Evolutionary conservation across 2,888 invertebrate genomes (phyloP).

Genomic region (Agrochola lota): DNA sequence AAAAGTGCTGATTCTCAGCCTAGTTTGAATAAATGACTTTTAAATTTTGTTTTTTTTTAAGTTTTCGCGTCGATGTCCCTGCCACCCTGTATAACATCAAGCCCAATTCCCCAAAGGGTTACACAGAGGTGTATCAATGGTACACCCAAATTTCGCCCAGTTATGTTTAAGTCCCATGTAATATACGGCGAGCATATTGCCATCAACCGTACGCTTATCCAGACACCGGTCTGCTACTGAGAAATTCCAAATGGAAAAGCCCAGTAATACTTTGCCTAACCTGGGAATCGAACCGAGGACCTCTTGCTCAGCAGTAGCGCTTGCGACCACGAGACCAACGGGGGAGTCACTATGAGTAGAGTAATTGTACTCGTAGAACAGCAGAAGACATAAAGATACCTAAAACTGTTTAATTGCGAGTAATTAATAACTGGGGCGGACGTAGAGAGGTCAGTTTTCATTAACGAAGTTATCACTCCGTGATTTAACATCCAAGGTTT

Average conservation of each 20-base stretch:
- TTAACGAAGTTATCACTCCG: constrained; percentile 84
- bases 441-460: constrained; percentile 86
- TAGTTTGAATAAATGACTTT: no score
- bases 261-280: not conserved
- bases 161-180: not conserved
- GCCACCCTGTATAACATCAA: no score
- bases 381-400: constrained; percentile 38
- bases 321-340: not conserved
- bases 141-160: not conserved
- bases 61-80: no score
- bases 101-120: not conserved
- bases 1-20: no score
- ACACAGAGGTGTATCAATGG: not conserved
- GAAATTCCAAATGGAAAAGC: no score
- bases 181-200: not conserved
- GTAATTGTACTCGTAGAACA: not conserved
- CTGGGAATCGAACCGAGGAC: not conserved
- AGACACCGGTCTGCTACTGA: not conserved
- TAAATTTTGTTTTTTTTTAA: no score
- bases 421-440: constrained; percentile 84
- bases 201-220: not conserved
- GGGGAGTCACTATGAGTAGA: not conserved
- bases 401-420: constrained; percentile 60
- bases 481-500: constrained; percentile 83
- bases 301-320: not conserved